Evolutionary conservation across 2,888 invertebrate species (phyloP).

Genomic region (Stomorhina lunata): DNA sequence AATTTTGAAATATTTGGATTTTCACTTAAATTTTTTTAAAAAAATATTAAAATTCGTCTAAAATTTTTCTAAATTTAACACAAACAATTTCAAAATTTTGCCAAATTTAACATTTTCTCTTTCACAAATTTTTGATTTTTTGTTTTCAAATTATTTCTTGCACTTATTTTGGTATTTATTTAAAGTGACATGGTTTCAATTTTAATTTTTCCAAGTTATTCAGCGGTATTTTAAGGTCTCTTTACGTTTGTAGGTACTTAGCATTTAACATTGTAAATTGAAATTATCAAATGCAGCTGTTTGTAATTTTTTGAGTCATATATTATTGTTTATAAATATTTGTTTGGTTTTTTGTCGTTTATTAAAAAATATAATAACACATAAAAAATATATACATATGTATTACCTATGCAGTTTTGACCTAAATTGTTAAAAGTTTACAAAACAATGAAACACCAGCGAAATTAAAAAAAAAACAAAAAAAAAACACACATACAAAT

Average conservation of each 20-base stretch:
- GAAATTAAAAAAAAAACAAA: not conserved
- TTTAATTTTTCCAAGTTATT: not conserved
- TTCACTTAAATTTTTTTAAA: too few species aligned
- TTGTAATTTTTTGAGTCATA: conserved; percentile 46
- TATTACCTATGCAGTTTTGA: conserved; percentile 56
- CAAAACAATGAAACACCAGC: not conserved
- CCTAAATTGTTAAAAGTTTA: conserved; percentile 45
- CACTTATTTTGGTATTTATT: conserved; percentile 14
- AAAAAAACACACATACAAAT: not conserved
- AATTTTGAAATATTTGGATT: too few species aligned
- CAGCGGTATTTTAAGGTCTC: conserved; percentile 40
- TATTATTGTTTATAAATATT: not conserved
- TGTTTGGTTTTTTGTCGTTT: not conserved
- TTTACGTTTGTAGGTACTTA: not conserved
- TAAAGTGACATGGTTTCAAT: conserved; percentile 52
- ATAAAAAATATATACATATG: conserved; percentile 30
- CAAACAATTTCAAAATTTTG: not conserved
- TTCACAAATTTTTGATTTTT: not conserved
- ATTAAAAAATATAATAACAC: conserved; percentile 16
- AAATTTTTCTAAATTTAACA: too few species aligned
- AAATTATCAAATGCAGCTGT: conserved; percentile 57
- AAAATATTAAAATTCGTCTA: too few species aligned
- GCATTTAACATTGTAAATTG: conserved; percentile 45
- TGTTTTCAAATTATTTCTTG: not conserved
- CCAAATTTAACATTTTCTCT: not conserved